phyloP scores from a whole-genome alignment of 2,888 invertebrate genomes.

The Athrips mouffetella region DNA sequence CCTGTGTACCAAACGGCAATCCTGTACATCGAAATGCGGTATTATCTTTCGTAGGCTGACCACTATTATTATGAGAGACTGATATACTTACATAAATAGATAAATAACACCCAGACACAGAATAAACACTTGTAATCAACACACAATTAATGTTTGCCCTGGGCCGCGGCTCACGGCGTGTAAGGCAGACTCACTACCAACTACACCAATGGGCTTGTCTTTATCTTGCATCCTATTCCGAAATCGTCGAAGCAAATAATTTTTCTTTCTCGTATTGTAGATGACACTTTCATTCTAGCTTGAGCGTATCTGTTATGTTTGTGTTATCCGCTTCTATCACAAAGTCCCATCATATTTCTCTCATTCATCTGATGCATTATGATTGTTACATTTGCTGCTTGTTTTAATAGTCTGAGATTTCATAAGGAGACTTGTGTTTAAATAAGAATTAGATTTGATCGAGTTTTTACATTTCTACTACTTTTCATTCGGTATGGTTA shows the following conservation, averaged over 20 bases:
- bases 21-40: too few relatives aligned
- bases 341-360: background rate
- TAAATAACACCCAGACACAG: too few relatives aligned
- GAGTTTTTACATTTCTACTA: too few relatives aligned
- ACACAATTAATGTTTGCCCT: too few relatives aligned
- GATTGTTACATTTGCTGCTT: background rate
- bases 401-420: background rate
- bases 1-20: too few relatives aligned
- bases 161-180: too few relatives aligned
- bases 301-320: background rate
- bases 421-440: background rate
- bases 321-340: conserved; percentile 1
- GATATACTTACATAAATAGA: too few relatives aligned
- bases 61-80: too few relatives aligned
- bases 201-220: too few relatives aligned
- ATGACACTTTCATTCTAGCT: conserved; percentile 6
- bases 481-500: background rate
- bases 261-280: background rate
- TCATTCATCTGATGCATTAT: background rate
- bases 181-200: too few relatives aligned
- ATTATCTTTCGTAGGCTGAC: too few relatives aligned
- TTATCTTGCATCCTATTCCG: background rate
- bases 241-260: background rate
- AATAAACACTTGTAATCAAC: too few relatives aligned
- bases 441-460: background rate